Evolutionary conservation across 2,113 vertebrate species (phyloP), one percentile per base, ranked within the genome.

Genomic region (Tachycineta bicolor): DNA sequence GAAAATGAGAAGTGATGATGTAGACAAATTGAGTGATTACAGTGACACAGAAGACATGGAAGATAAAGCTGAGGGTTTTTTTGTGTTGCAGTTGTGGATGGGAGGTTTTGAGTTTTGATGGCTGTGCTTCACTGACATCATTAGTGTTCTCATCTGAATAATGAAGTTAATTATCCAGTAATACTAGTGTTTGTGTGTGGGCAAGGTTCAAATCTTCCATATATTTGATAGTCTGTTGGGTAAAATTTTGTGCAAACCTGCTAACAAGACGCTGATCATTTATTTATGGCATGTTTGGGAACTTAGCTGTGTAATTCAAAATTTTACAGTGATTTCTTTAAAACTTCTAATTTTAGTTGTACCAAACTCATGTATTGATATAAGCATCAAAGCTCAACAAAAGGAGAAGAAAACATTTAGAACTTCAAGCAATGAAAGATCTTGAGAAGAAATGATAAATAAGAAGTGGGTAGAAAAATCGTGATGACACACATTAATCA

Each of bases 81-180:
- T 84, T 68, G 23, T 44, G 21, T 49, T 59, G 46, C 17, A 39
- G 1, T 39, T 78, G 26, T 20, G 11, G 23, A 24, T 87, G 37
- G 65, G 50, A 87, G 24, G 34, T 75, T 89, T 87, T 63, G 56
- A 12, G 14, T 69, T 93, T 85, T 59, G 21, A 68, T 93, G 21
- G 12, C 13, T 83, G 14, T 83, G 37, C 12, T 89, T 80, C 84
- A 68, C 10, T 52, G 58, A 25, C 16, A 58, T 64, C 4, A 11
- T 23, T 49, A 47, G 85, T 76, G 15, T 9, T 84, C 34, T 76
- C 8, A 52, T 73, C 58, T 91, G 65, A 85, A 64, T 70, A 43
- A 55, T 55, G 2, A 55, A 52, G 5, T 71, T 67, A 87, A 74
- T 69, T 90, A 59, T 67, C 43, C 33, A 55, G 18, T 82, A 63